Percentiles rank a stretch among this genome's conserved stretches.
Conservation (phyloP, 2,113 vertebrate genomes). For the Actenoides hombroni region DNA sequence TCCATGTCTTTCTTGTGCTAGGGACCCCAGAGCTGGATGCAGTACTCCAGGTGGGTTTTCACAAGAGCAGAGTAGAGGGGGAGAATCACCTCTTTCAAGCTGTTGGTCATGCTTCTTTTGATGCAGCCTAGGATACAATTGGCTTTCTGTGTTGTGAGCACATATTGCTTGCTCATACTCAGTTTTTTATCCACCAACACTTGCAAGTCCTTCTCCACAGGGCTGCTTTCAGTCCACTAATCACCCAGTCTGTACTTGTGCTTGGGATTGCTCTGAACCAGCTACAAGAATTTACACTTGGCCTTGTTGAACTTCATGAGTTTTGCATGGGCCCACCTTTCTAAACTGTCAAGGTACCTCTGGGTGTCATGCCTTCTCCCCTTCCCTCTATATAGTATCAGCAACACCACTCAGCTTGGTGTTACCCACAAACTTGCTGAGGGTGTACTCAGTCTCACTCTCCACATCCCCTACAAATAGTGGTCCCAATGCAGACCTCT, state of each 20-base stretch:
- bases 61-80: neutral
- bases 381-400: no score
- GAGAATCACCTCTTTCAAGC: no score
- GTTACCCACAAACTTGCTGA: neutral
- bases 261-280: neutral
- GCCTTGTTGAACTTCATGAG: neutral
- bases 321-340: neutral
- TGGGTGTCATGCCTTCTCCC: neutral
- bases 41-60: neutral
- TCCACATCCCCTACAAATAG: neutral
- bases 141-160: neutral
- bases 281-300: neutral
- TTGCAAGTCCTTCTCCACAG: neutral
- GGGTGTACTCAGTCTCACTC: neutral
- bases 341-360: neutral
- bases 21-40: neutral
- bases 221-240: neutral
- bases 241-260: neutral
- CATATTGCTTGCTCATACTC: no score
- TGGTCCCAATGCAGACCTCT: neutral
- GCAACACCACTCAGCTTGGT: neutral
- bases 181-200: neutral
- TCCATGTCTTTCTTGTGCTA: neutral
- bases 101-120: neutral
- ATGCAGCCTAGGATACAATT: rapidly evolving